Percentiles rank a stretch among this genome's conserved stretches.
phyloP scores from a whole-genome alignment of 1,140 invertebrate genomes.

The Tenebrio molitor region DNA sequence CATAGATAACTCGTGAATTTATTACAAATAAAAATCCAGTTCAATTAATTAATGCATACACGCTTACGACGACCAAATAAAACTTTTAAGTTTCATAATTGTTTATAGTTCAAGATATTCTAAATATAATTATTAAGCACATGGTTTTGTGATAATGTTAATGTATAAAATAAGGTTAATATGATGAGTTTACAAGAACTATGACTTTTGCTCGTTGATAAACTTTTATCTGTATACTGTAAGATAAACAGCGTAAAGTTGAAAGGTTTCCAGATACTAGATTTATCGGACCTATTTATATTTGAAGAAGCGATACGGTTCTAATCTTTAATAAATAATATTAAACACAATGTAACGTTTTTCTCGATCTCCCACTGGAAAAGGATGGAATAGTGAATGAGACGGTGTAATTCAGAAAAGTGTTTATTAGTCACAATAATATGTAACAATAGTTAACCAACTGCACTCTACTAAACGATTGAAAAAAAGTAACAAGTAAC shows the following conservation, averaged over 20 bases:
- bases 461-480: conserved; percentile 56
- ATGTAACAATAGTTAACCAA: conserved; percentile 62
- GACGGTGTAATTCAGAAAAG: conserved; percentile 57
- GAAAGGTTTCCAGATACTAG: conserved; percentile 19
- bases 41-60: neutral
- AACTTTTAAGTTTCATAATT: conserved; percentile 32
- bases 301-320: conserved; percentile 14
- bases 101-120: conserved; percentile 12
- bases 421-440: conserved; percentile 64
- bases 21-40: conserved; percentile 4
- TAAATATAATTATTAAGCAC: conserved; percentile 18
- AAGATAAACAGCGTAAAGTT: conserved; percentile 26
- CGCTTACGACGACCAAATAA: neutral
- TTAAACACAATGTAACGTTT: too few species aligned
- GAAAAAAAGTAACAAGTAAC: conserved; percentile 49
- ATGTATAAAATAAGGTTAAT: conserved; percentile 26
- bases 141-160: conserved; percentile 21
- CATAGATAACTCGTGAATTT: neutral
- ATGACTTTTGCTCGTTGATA: conserved; percentile 31
- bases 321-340: conserved; percentile 9
- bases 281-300: conserved; percentile 30
- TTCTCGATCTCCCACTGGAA: too few species aligned
- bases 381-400: conserved; percentile 12
- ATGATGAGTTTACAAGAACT: conserved; percentile 26
- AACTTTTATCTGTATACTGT: conserved; percentile 9